A percentile compares a stretch with the other conserved stretches of the same genome.
Evolutionary conservation across 1,140 invertebrate species (phyloP).

Genomic region (Zaprionus tsacasi): DNA sequence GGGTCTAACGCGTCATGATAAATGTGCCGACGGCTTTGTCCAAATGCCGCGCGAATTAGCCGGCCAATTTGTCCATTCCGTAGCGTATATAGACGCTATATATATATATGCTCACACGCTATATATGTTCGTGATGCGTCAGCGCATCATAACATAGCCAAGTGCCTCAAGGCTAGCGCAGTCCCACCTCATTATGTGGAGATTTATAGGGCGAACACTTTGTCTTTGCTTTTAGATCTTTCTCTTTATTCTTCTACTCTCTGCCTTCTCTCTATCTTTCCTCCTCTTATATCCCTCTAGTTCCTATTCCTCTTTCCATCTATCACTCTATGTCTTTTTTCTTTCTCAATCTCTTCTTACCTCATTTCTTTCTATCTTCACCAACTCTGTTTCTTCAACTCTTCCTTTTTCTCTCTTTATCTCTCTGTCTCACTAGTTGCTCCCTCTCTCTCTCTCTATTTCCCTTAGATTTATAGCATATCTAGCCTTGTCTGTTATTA

Average conservation of each 20-base stretch:
- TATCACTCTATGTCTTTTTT: not conserved
- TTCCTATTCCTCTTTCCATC: no score
- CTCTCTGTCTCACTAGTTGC: not conserved
- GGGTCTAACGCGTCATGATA: conserved; percentile 58
- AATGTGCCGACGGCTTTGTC: conserved; percentile 64
- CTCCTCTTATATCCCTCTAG: no score
- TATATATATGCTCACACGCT: not conserved
- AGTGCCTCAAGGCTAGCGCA: conserved; percentile 32
- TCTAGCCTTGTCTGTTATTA: not conserved
- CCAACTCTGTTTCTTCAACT: not conserved
- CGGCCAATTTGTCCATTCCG: conserved; percentile 71
- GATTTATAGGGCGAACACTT: not conserved
- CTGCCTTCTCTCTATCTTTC: no score
- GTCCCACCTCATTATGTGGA: not conserved
- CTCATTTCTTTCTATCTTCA: no score
- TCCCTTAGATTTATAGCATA: not conserved
- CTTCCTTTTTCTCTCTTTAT: not conserved
- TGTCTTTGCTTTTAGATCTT: no score
- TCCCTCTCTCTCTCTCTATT: not conserved
- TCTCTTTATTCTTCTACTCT: no score
- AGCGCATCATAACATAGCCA: conserved; percentile 30
- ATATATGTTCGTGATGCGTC: conserved; percentile 28
- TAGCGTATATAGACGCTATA: conserved; percentile 4
- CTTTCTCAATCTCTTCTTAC: no score
- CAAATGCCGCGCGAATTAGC: conserved; percentile 73